Conservation (phyloP, 2,888 invertebrate genomes). For the Caradrina kadenii region DNA sequence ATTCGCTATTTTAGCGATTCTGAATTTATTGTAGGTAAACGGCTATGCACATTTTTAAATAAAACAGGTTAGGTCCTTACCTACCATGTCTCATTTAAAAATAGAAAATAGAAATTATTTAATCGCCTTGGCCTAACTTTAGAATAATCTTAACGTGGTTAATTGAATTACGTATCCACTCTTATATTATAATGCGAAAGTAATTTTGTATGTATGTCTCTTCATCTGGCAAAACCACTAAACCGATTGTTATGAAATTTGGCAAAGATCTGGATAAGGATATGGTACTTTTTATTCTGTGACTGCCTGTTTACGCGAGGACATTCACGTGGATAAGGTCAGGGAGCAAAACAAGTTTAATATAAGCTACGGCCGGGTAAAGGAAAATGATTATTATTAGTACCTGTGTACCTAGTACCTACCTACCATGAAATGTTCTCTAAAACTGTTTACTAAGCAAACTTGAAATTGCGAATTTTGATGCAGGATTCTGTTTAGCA, state of each 20-base stretch:
- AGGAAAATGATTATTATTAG: slow-evolving; percentile 54
- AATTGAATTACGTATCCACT: slow-evolving; percentile 47
- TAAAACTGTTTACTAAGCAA: slow-evolving; percentile 49
- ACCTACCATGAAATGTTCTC: slow-evolving; percentile 39
- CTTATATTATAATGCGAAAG: too few species aligned
- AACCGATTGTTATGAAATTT: too few species aligned
- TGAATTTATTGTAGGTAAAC: too few species aligned
- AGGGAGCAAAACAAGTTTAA: slow-evolving; percentile 20
- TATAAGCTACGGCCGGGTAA: slow-evolving; percentile 57
- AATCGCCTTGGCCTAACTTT: slow-evolving; percentile 64
- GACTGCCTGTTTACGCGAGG: not conserved
- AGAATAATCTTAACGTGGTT: slow-evolving; percentile 68
- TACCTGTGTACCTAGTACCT: slow-evolving; percentile 12
- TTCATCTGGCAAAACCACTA: too few species aligned
- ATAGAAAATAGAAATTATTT: slow-evolving; percentile 58
- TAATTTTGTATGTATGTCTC: too few species aligned
- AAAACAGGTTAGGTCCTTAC: too few species aligned
- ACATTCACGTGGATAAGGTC: not conserved
- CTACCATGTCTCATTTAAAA: too few species aligned
- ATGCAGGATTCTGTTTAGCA: slow-evolving; percentile 41
- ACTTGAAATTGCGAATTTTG: slow-evolving; percentile 52
- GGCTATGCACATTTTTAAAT: too few species aligned
- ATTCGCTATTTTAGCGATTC: too few species aligned
- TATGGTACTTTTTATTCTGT: not conserved
- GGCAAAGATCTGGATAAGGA: too few species aligned